A percentile compares a stretch with the other conserved stretches of the same genome.
Evolutionary conservation across 2,113 vertebrate genomes (phyloP).

Genomic region (Periophthalmodon schlosseri): DNA sequence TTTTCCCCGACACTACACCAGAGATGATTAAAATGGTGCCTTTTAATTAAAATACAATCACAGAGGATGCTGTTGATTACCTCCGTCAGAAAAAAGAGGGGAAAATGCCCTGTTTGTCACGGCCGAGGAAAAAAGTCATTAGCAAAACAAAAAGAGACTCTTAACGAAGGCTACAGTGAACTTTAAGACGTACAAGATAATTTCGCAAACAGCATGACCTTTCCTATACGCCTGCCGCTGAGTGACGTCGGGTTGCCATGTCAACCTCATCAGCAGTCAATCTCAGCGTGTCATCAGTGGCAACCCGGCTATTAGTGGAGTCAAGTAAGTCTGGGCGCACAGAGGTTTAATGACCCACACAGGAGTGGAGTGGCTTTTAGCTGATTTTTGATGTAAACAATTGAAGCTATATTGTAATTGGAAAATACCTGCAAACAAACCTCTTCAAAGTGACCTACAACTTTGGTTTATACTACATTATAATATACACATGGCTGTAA

Average conservation of each 20-base stretch:
- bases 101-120: slow-evolving; percentile 4
- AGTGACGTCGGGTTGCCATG: slow-evolving; percentile 42
- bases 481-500: neutral
- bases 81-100: slow-evolving; percentile 28
- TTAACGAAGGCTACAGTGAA: slow-evolving; percentile 31
- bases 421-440: neutral
- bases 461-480: neutral
- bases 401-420: neutral
- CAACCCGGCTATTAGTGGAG: neutral
- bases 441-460: slow-evolving; percentile 6
- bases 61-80: slow-evolving; percentile 64
- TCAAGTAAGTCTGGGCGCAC: slow-evolving; percentile 9
- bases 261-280: slow-evolving; percentile 40
- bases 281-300: slow-evolving; percentile 29
- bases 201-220: slow-evolving; percentile 34
- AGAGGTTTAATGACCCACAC: slow-evolving; percentile 8
- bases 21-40: slow-evolving; percentile 70
- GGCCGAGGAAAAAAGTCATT: slow-evolving; percentile 10
- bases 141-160: neutral
- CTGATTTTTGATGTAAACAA: slow-evolving; percentile 7
- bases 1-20: slow-evolving; percentile 39
- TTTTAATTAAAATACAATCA: slow-evolving; percentile 75
- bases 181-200: slow-evolving; percentile 20
- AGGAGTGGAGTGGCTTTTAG: slow-evolving; percentile 5
- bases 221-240: neutral